These are phyloP conservation scores for Spisula subtruncata DNA, from an alignment of 2,888 invertebrate genomes.

Conservation along the genomic window DNA sequence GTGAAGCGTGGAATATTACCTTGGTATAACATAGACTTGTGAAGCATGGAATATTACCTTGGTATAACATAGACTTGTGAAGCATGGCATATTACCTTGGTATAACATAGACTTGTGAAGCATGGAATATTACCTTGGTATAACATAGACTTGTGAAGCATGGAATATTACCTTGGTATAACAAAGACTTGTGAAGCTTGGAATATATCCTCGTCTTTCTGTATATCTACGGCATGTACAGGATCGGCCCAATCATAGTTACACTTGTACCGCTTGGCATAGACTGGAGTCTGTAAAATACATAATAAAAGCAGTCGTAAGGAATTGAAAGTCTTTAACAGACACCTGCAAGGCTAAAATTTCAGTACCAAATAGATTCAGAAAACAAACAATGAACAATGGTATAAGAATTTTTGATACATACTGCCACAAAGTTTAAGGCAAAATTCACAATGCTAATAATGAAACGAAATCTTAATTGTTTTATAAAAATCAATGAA, in stretches of 20 bases:
- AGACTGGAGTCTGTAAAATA: conserved; percentile 67
- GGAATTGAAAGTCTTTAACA: too few species aligned
- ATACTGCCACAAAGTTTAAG: too few species aligned
- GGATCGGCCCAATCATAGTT: conserved; percentile 77
- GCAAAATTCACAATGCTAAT: too few species aligned
- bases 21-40: conserved; percentile 73
- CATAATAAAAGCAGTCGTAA: too few species aligned
- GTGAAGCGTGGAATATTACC: conserved; percentile 62
- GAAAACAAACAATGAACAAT: not conserved
- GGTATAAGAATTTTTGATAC: too few species aligned
- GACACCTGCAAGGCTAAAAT: not conserved
- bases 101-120: too few species aligned
- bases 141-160: conserved; percentile 61
- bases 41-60: conserved; percentile 64
- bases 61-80: too few species aligned
- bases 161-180: conserved; percentile 68
- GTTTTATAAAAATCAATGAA: too few species aligned
- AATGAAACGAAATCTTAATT: too few species aligned
- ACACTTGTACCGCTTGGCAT: conserved; percentile 73
- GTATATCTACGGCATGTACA: conserved; percentile 65
- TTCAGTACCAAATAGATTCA: not conserved
- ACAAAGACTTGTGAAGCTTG: conserved; percentile 69
- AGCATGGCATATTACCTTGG: too few species aligned
- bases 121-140: too few species aligned
- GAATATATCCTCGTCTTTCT: conserved; percentile 63